phyloP scores from a whole-genome alignment of 2,113 vertebrate species.

The Indicator indicator region DNA sequence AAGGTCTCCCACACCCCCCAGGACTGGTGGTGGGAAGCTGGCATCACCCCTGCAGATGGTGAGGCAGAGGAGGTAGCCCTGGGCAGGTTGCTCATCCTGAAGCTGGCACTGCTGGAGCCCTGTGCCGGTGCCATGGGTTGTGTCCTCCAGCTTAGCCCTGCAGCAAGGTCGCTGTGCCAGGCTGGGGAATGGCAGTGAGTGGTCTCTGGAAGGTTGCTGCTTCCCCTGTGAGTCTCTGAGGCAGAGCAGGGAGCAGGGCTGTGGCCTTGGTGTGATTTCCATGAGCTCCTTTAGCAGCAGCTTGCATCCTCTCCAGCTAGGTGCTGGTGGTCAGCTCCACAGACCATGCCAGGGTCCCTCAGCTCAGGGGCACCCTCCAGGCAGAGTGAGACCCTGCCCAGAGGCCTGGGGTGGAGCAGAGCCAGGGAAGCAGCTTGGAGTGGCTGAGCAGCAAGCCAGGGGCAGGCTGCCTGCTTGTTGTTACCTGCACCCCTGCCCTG shows the following conservation, averaged over 20 bases:
- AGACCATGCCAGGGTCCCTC: accelerated
- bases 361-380: accelerated
- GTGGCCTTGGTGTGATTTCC: not conserved
- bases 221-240: not conserved
- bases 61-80: no score
- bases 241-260: not conserved
- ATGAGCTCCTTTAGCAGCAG: not conserved
- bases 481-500: not conserved
- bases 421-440: accelerated
- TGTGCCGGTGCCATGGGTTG: no score
- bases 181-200: not conserved
- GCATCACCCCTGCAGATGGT: accelerated
- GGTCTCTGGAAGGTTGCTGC: not conserved
- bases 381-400: not conserved
- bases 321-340: accelerated
- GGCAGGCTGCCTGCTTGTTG: not conserved
- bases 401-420: not conserved
- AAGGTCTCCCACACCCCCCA: not conserved
- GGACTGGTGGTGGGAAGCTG: not conserved
- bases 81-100: accelerated
- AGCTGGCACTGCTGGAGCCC: accelerated
- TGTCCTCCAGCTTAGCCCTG: not conserved
- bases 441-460: not conserved
- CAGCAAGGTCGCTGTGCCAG: not conserved
- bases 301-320: accelerated